phyloP scores from a whole-genome alignment of 53 echinoderm and acorn worm genomes.

The Echinometra lucunter region DNA sequence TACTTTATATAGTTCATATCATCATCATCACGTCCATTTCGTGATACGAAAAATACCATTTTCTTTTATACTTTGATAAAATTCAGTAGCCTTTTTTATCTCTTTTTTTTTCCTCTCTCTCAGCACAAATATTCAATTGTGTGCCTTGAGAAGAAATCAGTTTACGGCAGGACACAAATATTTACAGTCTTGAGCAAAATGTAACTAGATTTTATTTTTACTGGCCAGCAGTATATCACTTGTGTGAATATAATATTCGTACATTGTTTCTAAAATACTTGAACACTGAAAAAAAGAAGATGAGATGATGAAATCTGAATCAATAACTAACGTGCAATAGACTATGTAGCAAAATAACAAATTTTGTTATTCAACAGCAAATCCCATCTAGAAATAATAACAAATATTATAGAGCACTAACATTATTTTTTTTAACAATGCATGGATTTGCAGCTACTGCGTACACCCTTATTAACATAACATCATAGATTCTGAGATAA shows the following conservation, averaged over 20 bases:
- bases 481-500: too few species aligned
- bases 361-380: too few species aligned
- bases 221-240: constrained; percentile 35
- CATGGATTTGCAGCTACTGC: too few species aligned
- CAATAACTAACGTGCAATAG: too few species aligned
- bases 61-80: not conserved
- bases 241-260: not conserved
- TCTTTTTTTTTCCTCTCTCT: not conserved
- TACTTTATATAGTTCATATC: not conserved
- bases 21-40: not conserved
- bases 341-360: too few species aligned
- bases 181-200: not conserved
- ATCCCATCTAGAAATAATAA: too few species aligned
- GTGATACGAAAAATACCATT: not conserved
- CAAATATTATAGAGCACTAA: too few species aligned
- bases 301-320: not conserved
- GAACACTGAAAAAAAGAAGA: not conserved
- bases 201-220: not conserved
- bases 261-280: not conserved
- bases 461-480: too few species aligned
- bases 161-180: not conserved
- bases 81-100: not conserved
- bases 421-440: too few species aligned
- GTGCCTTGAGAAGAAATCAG: not conserved
- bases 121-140: not conserved